Evolutionary conservation across 2,113 vertebrate species (phyloP).

Genomic region (Syngnathus typhle): DNA sequence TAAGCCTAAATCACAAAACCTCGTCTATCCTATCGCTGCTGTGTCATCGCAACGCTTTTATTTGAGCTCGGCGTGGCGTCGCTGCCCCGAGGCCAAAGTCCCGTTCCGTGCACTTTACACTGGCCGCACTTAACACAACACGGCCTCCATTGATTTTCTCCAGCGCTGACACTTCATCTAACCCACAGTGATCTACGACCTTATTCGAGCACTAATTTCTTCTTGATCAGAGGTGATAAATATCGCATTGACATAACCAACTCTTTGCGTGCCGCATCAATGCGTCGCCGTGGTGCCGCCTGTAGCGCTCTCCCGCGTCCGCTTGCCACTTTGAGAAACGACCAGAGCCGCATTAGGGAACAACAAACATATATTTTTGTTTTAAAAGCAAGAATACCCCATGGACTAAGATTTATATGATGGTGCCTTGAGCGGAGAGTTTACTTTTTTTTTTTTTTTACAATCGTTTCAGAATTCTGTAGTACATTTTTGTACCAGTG

Average conservation of each 20-base stretch:
- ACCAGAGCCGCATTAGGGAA: constrained; percentile 27
- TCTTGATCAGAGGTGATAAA: constrained; percentile 80
- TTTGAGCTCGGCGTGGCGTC: constrained; percentile 34
- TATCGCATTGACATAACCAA: constrained; percentile 73
- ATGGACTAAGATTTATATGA: background rate
- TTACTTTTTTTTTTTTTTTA: too few relatives aligned
- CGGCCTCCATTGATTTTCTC: constrained; percentile 65
- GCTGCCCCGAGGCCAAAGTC: constrained; percentile 54
- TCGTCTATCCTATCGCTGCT: constrained; percentile 7
- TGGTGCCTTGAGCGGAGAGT: background rate
- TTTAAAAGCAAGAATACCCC: background rate
- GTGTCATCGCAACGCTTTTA: constrained; percentile 32
- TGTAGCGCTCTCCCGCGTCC: constrained; percentile 28
- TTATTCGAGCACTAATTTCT: constrained; percentile 78
- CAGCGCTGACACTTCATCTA: constrained; percentile 71
- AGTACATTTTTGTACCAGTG: too few relatives aligned
- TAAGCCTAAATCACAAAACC: constrained; percentile 13
- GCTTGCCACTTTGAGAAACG: constrained; percentile 58
- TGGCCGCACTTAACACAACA: constrained; percentile 38
- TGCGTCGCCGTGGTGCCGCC: constrained; percentile 56
- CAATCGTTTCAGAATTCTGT: background rate
- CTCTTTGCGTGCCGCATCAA: constrained; percentile 62
- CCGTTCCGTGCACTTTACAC: constrained; percentile 46
- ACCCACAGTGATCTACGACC: constrained; percentile 74
- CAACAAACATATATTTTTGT: constrained; percentile 42